Conservation (phyloP, 2,888 invertebrate species). For the Agrochola litura region DNA sequence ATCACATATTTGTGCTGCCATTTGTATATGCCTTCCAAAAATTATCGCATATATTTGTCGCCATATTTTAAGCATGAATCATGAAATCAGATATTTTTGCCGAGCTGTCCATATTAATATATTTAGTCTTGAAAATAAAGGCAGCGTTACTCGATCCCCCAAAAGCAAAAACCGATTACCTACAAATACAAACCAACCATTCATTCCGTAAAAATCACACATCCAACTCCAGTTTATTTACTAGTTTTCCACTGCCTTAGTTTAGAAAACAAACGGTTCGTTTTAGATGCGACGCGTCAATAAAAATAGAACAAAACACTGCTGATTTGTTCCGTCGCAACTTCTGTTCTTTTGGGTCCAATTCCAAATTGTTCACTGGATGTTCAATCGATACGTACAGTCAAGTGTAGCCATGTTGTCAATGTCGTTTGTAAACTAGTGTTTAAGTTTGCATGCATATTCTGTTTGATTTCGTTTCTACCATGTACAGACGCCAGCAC, state of each 20-base stretch:
- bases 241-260: constrained; percentile 12
- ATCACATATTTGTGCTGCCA: no score
- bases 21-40: no score
- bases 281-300: constrained; percentile 20
- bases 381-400: neutral
- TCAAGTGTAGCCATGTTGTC: neutral
- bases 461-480: neutral
- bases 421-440: neutral
- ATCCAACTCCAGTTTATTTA: neutral
- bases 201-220: constrained; percentile 16
- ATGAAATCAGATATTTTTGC: no score
- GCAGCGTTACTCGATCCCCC: neutral
- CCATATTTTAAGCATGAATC: no score
- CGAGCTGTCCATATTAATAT: no score
- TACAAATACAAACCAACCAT: constrained; percentile 6
- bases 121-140: neutral
- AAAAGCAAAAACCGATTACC: neutral
- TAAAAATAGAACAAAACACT: constrained; percentile 34
- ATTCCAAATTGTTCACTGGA: neutral
- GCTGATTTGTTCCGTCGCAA: constrained; percentile 36
- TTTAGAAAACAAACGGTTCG: constrained; percentile 26
- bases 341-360: constrained; percentile 8
- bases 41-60: no score
- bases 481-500: no score
- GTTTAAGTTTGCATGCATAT: neutral